phyloP scores from a whole-genome alignment of 2,888 invertebrate genomes.

The Caenorhabditis zanzibari region DNA sequence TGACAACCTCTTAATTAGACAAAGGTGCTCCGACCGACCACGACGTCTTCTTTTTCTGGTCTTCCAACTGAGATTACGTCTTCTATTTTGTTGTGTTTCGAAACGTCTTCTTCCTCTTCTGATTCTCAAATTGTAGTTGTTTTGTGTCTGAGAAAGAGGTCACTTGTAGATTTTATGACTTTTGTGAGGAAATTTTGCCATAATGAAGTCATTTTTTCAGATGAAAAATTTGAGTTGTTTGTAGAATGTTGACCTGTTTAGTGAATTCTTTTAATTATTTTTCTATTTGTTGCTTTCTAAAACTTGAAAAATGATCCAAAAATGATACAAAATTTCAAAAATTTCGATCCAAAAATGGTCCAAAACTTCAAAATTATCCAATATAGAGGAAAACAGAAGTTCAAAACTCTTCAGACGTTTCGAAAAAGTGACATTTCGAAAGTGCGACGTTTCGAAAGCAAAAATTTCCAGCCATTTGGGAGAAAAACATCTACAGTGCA shows the following conservation, averaged over 20 bases:
- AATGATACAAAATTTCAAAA: no score
- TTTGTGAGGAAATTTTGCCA: neutral
- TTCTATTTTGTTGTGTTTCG: conserved; percentile 19
- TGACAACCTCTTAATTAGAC: conserved; percentile 63
- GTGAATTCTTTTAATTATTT: neutral
- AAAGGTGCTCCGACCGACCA: conserved; percentile 3
- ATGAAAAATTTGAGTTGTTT: neutral
- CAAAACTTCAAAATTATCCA: no score
- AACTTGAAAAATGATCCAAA: no score
- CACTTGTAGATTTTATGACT: neutral
- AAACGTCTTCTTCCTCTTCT: conserved; percentile 19
- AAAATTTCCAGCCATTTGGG: no score
- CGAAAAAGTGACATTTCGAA: no score
- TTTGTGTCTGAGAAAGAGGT: neutral
- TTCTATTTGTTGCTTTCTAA: conserved; percentile 3
- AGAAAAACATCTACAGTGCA: no score
- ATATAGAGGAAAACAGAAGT: no score
- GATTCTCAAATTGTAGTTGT: conserved; percentile 15
- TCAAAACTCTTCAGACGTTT: no score
- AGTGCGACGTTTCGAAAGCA: no score
- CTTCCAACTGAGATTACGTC: conserved; percentile 20
- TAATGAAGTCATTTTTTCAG: neutral
- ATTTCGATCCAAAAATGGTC: no score
- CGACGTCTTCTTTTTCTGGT: neutral
- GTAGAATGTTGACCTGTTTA: neutral